Evolutionary conservation across 2,113 vertebrate genomes (phyloP).

Genomic region (Motacilla alba): DNA sequence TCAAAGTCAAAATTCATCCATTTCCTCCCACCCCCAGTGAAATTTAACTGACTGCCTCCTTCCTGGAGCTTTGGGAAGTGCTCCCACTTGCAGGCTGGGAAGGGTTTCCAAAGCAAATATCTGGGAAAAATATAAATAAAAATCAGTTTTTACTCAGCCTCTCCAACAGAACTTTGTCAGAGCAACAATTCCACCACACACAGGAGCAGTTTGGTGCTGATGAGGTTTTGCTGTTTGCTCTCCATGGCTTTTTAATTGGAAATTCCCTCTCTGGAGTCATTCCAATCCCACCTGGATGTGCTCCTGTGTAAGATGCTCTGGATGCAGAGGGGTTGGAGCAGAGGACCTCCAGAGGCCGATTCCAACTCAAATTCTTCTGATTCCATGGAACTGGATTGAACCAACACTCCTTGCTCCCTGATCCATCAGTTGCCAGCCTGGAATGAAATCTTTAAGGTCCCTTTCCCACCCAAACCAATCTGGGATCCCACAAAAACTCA

Average conservation of each 20-base stretch:
- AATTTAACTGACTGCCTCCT: neutral
- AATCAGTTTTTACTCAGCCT: neutral
- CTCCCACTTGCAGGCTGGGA: neutral
- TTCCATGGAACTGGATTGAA: neutral
- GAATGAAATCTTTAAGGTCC: neutral
- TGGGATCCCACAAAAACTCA: neutral
- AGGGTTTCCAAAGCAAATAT: neutral
- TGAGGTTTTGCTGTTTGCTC: neutral
- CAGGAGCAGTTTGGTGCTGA: neutral
- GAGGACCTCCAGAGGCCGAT: neutral
- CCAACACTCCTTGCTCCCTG: neutral
- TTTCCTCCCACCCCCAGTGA: neutral
- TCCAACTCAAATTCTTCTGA: neutral
- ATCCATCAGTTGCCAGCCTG: neutral
- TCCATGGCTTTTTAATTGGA: neutral
- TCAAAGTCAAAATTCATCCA: slow-evolving; percentile 26
- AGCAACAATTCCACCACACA: rapidly evolving
- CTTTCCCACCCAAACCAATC: neutral
- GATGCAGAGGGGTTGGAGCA: neutral
- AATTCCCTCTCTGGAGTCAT: neutral
- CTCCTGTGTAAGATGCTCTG: neutral
- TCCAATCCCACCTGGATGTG: neutral
- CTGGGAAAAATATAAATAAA: neutral
- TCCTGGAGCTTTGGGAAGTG: neutral
- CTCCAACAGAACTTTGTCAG: neutral